Conservation (phyloP, 2,797 vertebrate genomes). For the Malacoraja senta region DNA sequence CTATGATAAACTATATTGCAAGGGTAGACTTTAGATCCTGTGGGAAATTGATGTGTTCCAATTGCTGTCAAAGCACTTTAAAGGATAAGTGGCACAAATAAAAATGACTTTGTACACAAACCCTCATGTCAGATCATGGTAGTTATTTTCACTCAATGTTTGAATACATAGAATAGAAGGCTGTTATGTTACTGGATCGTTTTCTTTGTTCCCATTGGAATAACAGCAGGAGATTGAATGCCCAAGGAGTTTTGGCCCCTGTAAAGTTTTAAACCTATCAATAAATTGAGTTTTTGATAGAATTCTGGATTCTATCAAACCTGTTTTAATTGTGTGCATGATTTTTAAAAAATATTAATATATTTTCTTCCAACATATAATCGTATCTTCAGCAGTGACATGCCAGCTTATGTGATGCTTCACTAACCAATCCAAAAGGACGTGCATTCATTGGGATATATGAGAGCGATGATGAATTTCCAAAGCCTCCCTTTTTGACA, state of each 20-base stretch:
- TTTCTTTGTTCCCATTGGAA: neutral
- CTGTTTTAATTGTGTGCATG: neutral
- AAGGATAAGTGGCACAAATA: no score
- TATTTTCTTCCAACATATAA: neutral
- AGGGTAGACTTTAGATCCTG: no score
- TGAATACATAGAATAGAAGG: no score
- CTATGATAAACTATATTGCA: no score
- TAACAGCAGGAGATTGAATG: neutral
- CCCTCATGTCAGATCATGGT: no score
- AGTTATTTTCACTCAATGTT: no score
- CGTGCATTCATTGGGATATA: neutral
- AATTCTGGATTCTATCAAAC: neutral
- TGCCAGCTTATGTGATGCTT: neutral
- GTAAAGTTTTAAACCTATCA: neutral
- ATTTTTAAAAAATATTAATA: no score
- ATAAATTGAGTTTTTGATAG: neutral
- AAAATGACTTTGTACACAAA: no score
- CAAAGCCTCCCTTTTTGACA: neutral
- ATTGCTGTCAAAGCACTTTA: no score
- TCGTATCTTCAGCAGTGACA: neutral
- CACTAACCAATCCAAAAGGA: neutral
- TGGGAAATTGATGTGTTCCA: no score
- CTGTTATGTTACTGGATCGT: no score
- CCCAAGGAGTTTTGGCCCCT: neutral
- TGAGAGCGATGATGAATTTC: neutral